These are phyloP conservation scores for Neosalanx taihuensis DNA, from an alignment of 2,797 vertebrate genomes.

Conservation along the genomic window DNA sequence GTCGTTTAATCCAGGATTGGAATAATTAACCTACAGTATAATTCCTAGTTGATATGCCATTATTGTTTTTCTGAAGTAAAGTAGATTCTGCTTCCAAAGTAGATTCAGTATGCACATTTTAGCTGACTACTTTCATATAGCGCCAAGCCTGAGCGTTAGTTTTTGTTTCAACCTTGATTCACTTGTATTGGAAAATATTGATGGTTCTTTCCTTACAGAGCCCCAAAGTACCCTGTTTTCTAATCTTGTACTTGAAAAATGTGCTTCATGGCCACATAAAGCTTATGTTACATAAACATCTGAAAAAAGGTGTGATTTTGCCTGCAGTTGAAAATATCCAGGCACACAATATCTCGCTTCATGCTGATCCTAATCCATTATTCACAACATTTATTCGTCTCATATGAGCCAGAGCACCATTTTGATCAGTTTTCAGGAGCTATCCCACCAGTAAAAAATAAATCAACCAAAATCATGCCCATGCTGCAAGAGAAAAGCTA, in stretches of 20 bases:
- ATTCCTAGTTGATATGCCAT: background rate
- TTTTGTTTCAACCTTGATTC: conserved; percentile 2
- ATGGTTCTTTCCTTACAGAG: conserved; percentile 8
- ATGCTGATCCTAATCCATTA: conserved; percentile 63
- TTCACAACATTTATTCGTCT: conserved; percentile 58
- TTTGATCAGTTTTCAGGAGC: conserved; percentile 44
- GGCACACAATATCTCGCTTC: conserved; percentile 48
- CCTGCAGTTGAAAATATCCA: conserved; percentile 53
- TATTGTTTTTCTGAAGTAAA: background rate
- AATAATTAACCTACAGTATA: background rate
- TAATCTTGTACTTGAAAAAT: conserved; percentile 37
- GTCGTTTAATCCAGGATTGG: background rate
- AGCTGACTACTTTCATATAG: background rate
- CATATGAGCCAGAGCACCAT: conserved; percentile 35
- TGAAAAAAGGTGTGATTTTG: conserved; percentile 39
- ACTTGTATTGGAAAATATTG: conserved; percentile 5
- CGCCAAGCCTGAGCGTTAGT: conserved; percentile 1
- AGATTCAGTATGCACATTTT: conserved; percentile 3
- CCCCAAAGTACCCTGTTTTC: conserved; percentile 24
- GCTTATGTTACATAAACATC: conserved; percentile 57
- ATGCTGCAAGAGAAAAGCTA: conserved; percentile 40
- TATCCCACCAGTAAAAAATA: conserved; percentile 19
- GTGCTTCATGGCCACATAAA: conserved; percentile 47
- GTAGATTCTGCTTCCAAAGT: background rate
- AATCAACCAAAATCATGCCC: conserved; percentile 36